phyloP scores from a whole-genome alignment of 2,797 vertebrate species.

The Geotria australis region DNA sequence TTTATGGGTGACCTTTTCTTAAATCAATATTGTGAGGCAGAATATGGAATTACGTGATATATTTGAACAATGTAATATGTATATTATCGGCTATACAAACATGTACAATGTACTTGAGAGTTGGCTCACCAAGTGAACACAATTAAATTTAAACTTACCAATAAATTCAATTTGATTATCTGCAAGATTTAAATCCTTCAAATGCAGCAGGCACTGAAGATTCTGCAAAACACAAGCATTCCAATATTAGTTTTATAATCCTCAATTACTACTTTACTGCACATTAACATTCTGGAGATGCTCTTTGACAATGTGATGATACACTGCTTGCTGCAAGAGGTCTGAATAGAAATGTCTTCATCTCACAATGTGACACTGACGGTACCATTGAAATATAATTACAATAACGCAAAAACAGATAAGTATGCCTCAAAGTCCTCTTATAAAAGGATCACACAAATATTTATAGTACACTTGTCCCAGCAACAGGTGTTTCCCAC shows the following conservation, averaged over 20 bases:
- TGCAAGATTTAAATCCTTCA: constrained; percentile 41
- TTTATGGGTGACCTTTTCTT: no score
- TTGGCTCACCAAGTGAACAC: neutral
- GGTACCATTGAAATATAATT: neutral
- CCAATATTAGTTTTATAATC: neutral
- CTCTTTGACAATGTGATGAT: neutral
- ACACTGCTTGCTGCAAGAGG: neutral
- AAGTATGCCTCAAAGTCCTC: neutral
- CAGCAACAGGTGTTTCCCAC: no score
- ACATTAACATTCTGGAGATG: neutral
- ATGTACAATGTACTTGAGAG: neutral
- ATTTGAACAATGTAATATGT: neutral
- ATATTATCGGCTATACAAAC: neutral
- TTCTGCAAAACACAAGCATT: constrained; percentile 12
- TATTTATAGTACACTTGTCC: neutral
- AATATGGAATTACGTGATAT: neutral
- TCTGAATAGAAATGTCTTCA: neutral
- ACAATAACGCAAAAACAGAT: constrained; percentile 2
- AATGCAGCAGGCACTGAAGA: constrained; percentile 19
- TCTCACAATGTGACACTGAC: neutral
- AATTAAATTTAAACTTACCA: constrained; percentile 13
- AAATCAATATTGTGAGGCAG: neutral
- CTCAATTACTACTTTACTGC: neutral
- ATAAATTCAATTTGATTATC: constrained; percentile 30
- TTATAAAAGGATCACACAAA: neutral